Percentiles rank a stretch among this genome's conserved stretches.
These are phyloP conservation scores for Octodonta nipae DNA, from an alignment of 2,888 invertebrate species.

Conservation along the genomic window DNA sequence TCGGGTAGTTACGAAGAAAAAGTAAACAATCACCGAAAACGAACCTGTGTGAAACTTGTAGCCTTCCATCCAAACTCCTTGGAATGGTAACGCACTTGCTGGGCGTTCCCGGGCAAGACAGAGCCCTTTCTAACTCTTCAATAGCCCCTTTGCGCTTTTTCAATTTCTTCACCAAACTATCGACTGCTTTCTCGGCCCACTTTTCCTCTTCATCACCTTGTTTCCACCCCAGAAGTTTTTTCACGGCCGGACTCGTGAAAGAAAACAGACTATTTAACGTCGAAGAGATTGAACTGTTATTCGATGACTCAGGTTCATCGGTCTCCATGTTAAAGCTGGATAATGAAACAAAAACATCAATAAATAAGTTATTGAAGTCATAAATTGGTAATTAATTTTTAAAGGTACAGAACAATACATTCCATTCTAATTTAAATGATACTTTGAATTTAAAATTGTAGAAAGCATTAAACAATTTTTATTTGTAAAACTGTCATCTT, in stretches of 20 bases:
- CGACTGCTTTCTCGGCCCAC: conserved; percentile 98
- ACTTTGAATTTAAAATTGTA: too few relatives aligned
- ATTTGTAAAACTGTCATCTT: too few relatives aligned
- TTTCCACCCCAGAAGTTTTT: conserved; percentile 93
- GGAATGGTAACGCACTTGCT: conserved; percentile 99
- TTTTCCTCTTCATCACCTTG: conserved; percentile 96
- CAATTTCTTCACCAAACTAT: conserved; percentile 89
- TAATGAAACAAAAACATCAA: too few relatives aligned
- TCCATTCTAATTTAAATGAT: too few relatives aligned
- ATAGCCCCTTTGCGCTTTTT: conserved; percentile 92
- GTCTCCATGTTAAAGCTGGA: conserved; percentile 54
- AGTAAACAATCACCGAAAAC: too few relatives aligned
- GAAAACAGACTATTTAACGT: conserved; percentile 88
- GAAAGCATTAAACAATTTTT: too few relatives aligned
- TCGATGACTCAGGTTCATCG: conserved; percentile 74
- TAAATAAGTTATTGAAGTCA: too few relatives aligned
- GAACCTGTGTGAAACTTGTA: conserved; percentile 56
- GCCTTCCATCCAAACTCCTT: conserved; percentile 83
- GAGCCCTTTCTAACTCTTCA: conserved; percentile 81
- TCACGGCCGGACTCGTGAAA: conserved; percentile 93
- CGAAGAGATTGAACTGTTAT: conserved; percentile 80
- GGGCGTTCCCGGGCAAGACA: conserved; percentile 86
- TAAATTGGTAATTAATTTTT: too few relatives aligned
- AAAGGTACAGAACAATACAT: too few relatives aligned
- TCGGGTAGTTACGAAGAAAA: too few relatives aligned